Conservation (phyloP, 2,888 invertebrate genomes). For the Gibbula magus region DNA sequence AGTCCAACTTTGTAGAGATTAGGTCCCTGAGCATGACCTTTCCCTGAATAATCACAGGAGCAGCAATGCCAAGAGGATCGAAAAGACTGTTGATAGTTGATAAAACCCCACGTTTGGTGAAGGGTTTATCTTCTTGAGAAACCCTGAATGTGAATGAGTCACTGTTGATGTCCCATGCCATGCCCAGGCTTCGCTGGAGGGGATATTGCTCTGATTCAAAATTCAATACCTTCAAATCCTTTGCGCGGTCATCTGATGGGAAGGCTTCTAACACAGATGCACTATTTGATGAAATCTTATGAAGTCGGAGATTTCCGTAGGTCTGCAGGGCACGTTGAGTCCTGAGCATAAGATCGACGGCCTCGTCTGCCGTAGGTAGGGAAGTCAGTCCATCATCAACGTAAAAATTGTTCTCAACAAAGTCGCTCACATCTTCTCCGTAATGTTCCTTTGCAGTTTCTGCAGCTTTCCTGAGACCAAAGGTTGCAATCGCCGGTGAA, state of each 20-base stretch:
- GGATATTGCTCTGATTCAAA: conserved; percentile 26
- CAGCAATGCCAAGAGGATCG: conserved; percentile 29
- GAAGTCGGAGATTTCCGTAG: conserved; percentile 36
- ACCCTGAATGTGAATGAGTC: conserved; percentile 14
- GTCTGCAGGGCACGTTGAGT: conserved; percentile 35
- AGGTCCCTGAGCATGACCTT: conserved; percentile 21
- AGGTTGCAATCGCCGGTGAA: conserved; percentile 46
- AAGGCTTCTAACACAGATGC: conserved; percentile 27
- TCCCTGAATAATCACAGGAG: conserved; percentile 18
- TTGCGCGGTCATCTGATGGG: conserved; percentile 28
- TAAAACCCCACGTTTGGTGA: too few species aligned
- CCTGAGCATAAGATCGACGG: conserved; percentile 36
- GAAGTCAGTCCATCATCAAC: conserved; percentile 47
- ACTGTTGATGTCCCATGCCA: conserved; percentile 14
- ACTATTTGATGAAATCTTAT: conserved; percentile 45
- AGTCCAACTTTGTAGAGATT: background rate
- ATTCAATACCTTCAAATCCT: conserved; percentile 8
- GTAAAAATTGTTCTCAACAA: conserved; percentile 44
- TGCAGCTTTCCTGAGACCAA: conserved; percentile 37
- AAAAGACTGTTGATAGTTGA: conserved; percentile 26
- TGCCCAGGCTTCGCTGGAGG: conserved; percentile 23
- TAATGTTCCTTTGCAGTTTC: background rate
- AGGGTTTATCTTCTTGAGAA: too few species aligned
- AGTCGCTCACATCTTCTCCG: conserved; percentile 34
- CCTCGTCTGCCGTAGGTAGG: conserved; percentile 23